phyloP scores from a whole-genome alignment of 1,140 invertebrate species.

The Lordiphosa stackelbergi region DNA sequence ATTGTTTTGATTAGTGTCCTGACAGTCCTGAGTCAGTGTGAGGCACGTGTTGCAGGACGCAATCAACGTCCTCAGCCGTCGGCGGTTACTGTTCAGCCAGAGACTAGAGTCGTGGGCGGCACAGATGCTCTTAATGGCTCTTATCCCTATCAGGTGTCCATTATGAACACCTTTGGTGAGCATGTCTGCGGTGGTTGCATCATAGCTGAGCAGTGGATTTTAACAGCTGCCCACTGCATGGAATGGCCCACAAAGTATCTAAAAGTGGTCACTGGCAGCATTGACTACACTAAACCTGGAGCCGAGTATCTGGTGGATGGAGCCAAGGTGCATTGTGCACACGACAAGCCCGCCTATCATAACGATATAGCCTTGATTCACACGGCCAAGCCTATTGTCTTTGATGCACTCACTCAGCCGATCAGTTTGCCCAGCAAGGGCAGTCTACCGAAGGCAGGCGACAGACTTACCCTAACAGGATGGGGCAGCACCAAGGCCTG shows the following conservation, averaged over 20 bases:
- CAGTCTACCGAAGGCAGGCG: constrained; percentile 29
- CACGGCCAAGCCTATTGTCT: constrained; percentile 74
- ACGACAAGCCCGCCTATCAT: constrained; percentile 65
- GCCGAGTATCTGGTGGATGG: constrained; percentile 50
- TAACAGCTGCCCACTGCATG: constrained; percentile 78
- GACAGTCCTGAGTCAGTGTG: constrained; percentile 23
- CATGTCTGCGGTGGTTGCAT: constrained; percentile 78
- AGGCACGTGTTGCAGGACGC: constrained; percentile 15
- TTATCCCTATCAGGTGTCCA: constrained; percentile 77
- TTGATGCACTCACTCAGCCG: constrained; percentile 76
- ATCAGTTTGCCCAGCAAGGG: constrained; percentile 54
- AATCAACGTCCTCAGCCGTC: constrained; percentile 5
- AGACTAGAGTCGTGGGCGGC: constrained; percentile 77
- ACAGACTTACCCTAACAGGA: constrained; percentile 78
- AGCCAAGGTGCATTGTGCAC: constrained; percentile 51
- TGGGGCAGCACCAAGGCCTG: constrained; percentile 78
- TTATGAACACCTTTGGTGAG: constrained; percentile 63
- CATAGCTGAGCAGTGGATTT: constrained; percentile 62
- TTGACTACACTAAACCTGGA: constrained; percentile 55
- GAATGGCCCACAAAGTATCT: constrained; percentile 68
- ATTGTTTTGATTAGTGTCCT: constrained; percentile 27
- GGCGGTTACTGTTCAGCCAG: constrained; percentile 27
- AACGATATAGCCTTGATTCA: constrained; percentile 80
- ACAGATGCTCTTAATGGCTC: constrained; percentile 63
- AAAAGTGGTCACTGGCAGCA: constrained; percentile 59